Conservation (phyloP, 1,140 invertebrate species). For the Aphaenogaster ashmeadi region DNA sequence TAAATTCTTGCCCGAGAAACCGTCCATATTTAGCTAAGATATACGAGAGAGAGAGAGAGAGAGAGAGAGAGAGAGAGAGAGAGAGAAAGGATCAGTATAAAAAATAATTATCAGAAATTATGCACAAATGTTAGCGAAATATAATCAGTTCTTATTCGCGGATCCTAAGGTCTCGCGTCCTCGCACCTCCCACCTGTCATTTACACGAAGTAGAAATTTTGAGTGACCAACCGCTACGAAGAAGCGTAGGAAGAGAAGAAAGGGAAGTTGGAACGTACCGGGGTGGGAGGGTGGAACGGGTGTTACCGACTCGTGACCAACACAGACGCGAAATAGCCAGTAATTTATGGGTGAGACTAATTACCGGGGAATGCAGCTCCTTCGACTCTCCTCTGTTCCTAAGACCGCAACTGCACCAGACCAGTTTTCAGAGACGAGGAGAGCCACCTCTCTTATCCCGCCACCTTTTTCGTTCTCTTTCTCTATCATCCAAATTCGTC, state of each 20-base stretch:
- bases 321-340: constrained; percentile 82
- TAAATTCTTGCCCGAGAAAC: not conserved
- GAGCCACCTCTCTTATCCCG: constrained; percentile 61
- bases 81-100: not conserved
- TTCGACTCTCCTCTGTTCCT: constrained; percentile 80
- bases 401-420: constrained; percentile 74
- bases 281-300: constrained; percentile 8
- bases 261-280: constrained; percentile 35
- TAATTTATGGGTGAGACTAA: constrained; percentile 86
- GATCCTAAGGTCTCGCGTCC: constrained; percentile 48
- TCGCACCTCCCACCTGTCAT: constrained; percentile 26
- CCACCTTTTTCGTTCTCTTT: constrained; percentile 54
- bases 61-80: no score
- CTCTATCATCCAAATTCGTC: constrained; percentile 41
- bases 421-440: constrained; percentile 76
- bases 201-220: constrained; percentile 26
- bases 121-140: not conserved
- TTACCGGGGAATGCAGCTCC: constrained; percentile 85
- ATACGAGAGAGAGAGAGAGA: no score
- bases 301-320: constrained; percentile 75
- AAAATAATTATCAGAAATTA: not conserved
- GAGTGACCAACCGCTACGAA: constrained; percentile 6
- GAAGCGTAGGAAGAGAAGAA: constrained; percentile 53
- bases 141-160: not conserved
- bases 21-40: not conserved